phyloP scores from a whole-genome alignment of 53 echinoderm and acorn worm species.

The Paelopatides confundens region DNA sequence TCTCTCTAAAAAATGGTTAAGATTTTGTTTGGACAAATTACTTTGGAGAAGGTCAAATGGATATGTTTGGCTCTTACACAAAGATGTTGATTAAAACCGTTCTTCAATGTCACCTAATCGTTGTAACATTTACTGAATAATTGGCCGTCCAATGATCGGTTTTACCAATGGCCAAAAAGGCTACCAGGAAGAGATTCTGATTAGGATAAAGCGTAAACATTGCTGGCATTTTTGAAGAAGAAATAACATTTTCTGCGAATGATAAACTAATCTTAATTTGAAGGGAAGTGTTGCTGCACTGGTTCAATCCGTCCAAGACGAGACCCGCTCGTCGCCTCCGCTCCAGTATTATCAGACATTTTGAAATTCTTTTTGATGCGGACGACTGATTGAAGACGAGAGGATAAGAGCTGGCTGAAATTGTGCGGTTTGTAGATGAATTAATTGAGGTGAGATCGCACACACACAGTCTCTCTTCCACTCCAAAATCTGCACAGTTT shows the following conservation, averaged over 20 bases:
- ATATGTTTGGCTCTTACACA: no score
- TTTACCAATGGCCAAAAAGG: conserved; percentile 30
- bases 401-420: not conserved
- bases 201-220: conserved; percentile 42
- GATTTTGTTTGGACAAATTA: no score
- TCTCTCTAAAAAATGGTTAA: no score
- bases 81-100: no score
- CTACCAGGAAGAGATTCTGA: conserved; percentile 61
- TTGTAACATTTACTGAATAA: not conserved
- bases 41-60: no score
- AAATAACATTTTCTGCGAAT: conserved; percentile 37
- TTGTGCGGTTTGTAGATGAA: not conserved
- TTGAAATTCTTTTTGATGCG: not conserved
- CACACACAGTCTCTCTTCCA: conserved; percentile 72
- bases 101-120: not conserved
- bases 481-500: conserved; percentile 63
- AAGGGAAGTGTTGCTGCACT: not conserved
- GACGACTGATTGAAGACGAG: conserved; percentile 10
- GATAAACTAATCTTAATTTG: not conserved
- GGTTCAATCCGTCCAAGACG: not conserved
- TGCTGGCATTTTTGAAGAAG: conserved; percentile 46
- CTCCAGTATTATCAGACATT: not conserved
- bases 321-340: not conserved
- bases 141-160: conserved; percentile 14
- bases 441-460: conserved; percentile 35